Evolutionary conservation across 2,113 vertebrate species (phyloP).

Genomic region (Clarias magur): DNA sequence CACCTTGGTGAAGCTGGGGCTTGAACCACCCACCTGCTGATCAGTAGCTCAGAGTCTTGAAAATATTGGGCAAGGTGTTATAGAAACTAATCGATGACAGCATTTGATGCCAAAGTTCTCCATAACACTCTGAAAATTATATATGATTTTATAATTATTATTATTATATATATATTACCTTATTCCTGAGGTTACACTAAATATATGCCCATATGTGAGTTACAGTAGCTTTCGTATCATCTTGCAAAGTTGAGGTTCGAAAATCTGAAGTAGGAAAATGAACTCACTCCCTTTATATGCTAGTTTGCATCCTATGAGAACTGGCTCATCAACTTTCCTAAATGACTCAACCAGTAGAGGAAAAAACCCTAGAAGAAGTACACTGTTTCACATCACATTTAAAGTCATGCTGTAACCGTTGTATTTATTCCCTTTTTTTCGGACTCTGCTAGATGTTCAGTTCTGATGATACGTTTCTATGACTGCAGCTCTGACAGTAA

Average conservation of each 20-base stretch:
- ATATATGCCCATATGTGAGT: neutral
- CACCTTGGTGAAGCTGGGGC: too few species aligned
- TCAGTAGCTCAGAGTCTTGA: too few species aligned
- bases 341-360: slow-evolving; percentile 44
- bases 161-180: too few species aligned
- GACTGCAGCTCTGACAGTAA: neutral
- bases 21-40: too few species aligned
- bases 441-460: neutral
- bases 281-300: slow-evolving; percentile 53
- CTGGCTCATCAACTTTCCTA: slow-evolving; percentile 58
- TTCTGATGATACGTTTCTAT: neutral
- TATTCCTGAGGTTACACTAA: neutral
- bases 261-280: neutral
- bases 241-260: neutral
- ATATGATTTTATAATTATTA: neutral
- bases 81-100: neutral
- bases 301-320: neutral
- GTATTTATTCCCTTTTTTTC: too few species aligned
- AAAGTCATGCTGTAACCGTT: neutral
- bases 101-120: slow-evolving; percentile 76
- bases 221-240: slow-evolving; percentile 72
- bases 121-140: slow-evolving; percentile 78
- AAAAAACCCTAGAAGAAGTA: slow-evolving; percentile 40
- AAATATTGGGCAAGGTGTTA: neutral
- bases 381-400: slow-evolving; percentile 59